Evolutionary conservation across 2,113 vertebrate species (phyloP), one percentile per base, ranked within the genome.

Genomic region (Sisor rabdophorus): DNA sequence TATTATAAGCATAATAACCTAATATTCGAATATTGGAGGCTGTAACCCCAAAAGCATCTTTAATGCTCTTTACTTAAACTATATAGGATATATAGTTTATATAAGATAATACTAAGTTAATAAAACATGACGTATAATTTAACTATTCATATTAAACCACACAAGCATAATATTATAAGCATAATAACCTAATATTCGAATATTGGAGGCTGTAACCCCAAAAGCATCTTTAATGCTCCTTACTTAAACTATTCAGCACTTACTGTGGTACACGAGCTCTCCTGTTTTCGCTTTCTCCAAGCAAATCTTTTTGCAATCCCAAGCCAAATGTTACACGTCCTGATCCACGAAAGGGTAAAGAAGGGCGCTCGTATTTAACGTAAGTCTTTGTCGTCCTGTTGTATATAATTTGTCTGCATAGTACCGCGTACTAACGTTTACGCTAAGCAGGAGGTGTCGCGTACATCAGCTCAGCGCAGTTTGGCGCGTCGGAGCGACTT

Each of bases 321-420:
- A 92, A 92, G 91, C 4, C 89, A 90, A 93, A 93, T 90, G 81
- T 80, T 90, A 86, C 87, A 24, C 81, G 85, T 87, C 80, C 76
- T 88, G 85, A 89, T 88, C 86, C 87, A 85, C 82, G 84, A 80
- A 85, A 85, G 2, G 15, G 17, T 11, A n/a, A 84, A 87, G 87
- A 84, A 83, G 86, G 81, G 76, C 85, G 83, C 80, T 76, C 84
- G 79, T 85, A 85, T 86, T 88, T 78, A 86, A 84, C 70, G 84
- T 86, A 84, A 60, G 87, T 83, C 47, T 85, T 83, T 67, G 81
- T 87, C 77, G 84, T 85, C 81, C 85, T 32, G 81, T 87, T 86
- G 82, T 79, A 73, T 13, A 73, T 83, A 72, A 50, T 61, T 28
- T 61, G 20, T 56, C 30, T 20, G 44, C 40, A 60, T 61, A 50